Base-by-base conservation (phyloP, 1,140 invertebrate genomes). In the Holotrichia oblita region DNA sequence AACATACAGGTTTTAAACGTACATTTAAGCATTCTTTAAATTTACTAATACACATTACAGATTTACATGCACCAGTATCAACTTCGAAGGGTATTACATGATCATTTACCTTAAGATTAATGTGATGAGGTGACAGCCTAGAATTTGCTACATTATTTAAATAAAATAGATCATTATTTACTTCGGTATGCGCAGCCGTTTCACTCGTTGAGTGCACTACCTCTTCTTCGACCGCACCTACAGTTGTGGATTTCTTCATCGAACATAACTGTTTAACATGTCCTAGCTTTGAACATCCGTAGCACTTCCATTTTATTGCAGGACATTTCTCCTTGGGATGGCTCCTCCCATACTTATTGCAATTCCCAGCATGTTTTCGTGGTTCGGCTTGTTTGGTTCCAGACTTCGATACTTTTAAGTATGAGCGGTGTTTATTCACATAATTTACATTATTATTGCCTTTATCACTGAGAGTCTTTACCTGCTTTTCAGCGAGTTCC, bases 21-120 rank as follows among this genome's bases (percentile, higher is more conserved):
- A 77, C 17, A n/a, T 77, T 61, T n/a, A 59, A 24, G 24, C 17
- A 24, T 27, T 77, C 24, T 41, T 64, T 69, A 27, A 61, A 77
- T 24, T 17, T 24, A 24, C 17, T 24, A 20, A 64, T 20, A 24
- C 10, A 27, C 40, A 77, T 77, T 20, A 77, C 76, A 6, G 76
- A 64, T 40, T 77, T 77, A 77, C 76, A 77, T 17, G 76, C 48
- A 27, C 76, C 76, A 0, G 76, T 61, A 75, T 77, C 76, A 27
- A 77, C 76, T n/a, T n/a, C n/a, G n/a, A n/a, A n/a, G n/a, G n/a
- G n/a, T 69, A 77, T 77, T 77, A 24, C 24, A 27, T 24, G 17
- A 17, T 44, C 40, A 8, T 77, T 77, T 48, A 61, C 40, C 14
- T 76, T 44, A 14, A 76, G 24, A 59, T 14, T 76, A 17, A 76